phyloP scores from a whole-genome alignment of 2,888 invertebrate species.

The Harpalus rubripes region DNA sequence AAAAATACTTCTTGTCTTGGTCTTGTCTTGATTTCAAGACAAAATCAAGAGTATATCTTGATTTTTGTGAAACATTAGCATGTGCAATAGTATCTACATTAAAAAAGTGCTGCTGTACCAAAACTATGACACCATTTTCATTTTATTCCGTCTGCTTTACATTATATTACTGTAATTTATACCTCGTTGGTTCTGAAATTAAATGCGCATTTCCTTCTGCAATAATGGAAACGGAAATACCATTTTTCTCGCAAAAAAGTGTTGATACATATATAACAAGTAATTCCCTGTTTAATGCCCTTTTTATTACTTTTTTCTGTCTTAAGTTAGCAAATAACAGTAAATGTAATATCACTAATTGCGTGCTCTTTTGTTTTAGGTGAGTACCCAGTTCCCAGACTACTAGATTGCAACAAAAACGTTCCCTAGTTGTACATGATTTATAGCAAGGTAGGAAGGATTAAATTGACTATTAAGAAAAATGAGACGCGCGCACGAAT shows the following conservation, averaged over 20 bases:
- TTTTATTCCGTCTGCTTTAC: no score
- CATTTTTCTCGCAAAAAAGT: neutral
- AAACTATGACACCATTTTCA: no score
- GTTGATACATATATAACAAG: neutral
- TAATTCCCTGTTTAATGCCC: neutral
- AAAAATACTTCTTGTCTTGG: no score
- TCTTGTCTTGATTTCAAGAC: no score
- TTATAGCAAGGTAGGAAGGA: conserved; percentile 33
- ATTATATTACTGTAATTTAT: no score
- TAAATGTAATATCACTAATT: conserved; percentile 20
- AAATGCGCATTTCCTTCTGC: no score
- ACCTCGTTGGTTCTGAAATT: no score
- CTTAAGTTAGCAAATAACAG: conserved; percentile 9
- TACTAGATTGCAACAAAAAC: conserved; percentile 38
- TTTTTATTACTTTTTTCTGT: conserved; percentile 13
- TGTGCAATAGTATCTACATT: no score
- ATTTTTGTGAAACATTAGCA: no score
- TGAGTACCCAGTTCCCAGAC: conserved; percentile 37
- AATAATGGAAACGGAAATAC: neutral
- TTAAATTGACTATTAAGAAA: conserved; percentile 49
- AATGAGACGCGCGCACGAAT: conserved; percentile 21
- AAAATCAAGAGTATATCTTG: no score
- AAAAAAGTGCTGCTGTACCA: no score
- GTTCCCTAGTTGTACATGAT: conserved; percentile 27
- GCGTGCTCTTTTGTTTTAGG: conserved; percentile 39